These are phyloP conservation scores for Narcine bancroftii DNA, from an alignment of 2,113 vertebrate species.

Conservation along the genomic window DNA sequence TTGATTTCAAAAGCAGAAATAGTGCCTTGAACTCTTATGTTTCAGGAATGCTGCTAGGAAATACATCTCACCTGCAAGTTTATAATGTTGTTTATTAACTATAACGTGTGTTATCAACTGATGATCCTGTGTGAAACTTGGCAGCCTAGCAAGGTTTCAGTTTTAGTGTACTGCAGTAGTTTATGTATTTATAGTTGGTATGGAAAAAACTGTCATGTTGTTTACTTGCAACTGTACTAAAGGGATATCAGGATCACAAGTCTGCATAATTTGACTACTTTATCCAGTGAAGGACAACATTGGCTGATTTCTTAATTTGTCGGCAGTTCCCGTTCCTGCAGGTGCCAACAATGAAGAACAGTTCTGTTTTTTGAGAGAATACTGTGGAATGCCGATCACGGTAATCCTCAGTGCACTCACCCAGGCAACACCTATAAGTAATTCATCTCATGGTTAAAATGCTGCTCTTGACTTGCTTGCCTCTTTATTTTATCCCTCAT, in stretches of 20 bases:
- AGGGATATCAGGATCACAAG: not conserved
- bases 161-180: not conserved
- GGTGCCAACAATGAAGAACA: not conserved
- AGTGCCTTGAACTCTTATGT: not conserved
- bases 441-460: not conserved
- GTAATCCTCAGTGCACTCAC: not conserved
- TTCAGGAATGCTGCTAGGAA: not conserved
- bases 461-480: not conserved
- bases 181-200: not conserved
- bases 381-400: not conserved
- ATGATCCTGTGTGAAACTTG: not conserved
- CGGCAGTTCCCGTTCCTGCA: not conserved
- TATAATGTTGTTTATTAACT: no score
- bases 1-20: not conserved
- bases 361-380: not conserved
- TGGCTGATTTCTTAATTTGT: not conserved
- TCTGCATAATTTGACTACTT: not conserved
- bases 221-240: not conserved
- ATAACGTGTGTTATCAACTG: not conserved
- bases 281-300: not conserved
- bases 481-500: not conserved
- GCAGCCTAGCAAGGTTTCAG: not conserved
- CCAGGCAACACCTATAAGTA: not conserved
- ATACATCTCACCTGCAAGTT: not conserved
- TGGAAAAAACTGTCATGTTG: not conserved